These are phyloP conservation scores for Decapterus maruadsi DNA, from an alignment of 2,797 vertebrate species.

Conservation along the genomic window DNA sequence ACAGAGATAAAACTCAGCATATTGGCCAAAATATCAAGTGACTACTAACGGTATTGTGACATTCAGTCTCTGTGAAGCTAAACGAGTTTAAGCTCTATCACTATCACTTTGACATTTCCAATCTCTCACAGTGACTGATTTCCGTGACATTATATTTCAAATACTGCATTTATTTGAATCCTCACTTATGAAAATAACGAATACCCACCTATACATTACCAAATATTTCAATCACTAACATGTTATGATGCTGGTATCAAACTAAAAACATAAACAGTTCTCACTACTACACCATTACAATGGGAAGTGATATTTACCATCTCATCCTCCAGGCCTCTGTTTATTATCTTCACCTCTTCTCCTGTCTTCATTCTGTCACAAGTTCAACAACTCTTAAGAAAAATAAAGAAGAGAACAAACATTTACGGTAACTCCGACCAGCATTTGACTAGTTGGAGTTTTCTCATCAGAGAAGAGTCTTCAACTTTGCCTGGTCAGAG, in stretches of 20 bases:
- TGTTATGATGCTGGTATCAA: background rate
- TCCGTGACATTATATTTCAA: background rate
- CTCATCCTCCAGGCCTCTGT: slow-evolving; percentile 92
- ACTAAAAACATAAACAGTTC: background rate
- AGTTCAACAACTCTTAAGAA: slow-evolving; percentile 31
- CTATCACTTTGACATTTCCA: background rate
- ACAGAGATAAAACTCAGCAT: background rate
- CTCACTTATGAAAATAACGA: background rate
- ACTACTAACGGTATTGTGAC: background rate
- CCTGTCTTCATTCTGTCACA: slow-evolving; percentile 88
- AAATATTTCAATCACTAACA: background rate
- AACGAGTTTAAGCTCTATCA: background rate
- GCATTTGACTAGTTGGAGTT: background rate
- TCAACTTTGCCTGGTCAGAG: background rate
- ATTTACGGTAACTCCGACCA: background rate
- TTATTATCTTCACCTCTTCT: slow-evolving; percentile 89
- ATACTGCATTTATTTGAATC: background rate
- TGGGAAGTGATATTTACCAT: slow-evolving; percentile 85
- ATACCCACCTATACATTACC: background rate
- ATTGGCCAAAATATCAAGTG: background rate
- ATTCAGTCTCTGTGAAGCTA: background rate
- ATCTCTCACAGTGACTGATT: background rate
- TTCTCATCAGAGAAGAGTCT: slow-evolving; percentile 1
- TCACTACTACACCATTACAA: background rate
- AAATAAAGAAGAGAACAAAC: background rate